Conservation (phyloP, 2,113 vertebrate genomes). For the Gallinago jamesoni region DNA sequence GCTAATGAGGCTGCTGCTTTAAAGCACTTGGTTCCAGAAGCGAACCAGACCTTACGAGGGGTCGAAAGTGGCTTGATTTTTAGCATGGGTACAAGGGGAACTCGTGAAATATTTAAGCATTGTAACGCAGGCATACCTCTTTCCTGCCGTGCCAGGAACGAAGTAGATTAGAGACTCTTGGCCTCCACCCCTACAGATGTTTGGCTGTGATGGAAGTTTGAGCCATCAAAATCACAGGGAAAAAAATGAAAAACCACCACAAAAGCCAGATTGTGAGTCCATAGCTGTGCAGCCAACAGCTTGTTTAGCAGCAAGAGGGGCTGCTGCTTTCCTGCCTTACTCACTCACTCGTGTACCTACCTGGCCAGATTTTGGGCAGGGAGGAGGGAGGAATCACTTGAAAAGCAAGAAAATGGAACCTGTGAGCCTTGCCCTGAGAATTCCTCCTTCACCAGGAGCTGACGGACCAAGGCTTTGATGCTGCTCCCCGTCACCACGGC, state of each 20-base stretch:
- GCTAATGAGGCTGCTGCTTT: neutral
- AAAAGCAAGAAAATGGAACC: neutral
- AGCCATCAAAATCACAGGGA: neutral
- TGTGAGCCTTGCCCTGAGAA: neutral
- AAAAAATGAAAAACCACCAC: neutral
- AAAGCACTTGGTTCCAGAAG: slow-evolving; percentile 9
- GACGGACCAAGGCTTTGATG: neutral
- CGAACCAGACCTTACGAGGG: neutral
- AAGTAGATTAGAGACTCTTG: neutral
- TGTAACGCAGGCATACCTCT: neutral
- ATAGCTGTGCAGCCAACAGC: neutral
- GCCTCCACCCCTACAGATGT: neutral
- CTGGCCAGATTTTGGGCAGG: neutral
- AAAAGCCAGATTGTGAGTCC: neutral
- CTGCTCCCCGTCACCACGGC: rapidly evolving
- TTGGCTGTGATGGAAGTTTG: neutral
- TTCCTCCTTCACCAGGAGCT: neutral
- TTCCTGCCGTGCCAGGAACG: neutral
- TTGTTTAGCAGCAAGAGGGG: neutral
- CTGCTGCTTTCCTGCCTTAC: neutral
- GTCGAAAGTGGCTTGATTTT: neutral
- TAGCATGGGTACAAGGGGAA: neutral
- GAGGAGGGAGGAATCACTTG: neutral
- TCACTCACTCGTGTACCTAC: neutral
- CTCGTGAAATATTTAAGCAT: neutral